These are phyloP conservation scores for Prionailurus bengalensis DNA, from an alignment of 2,113 vertebrate species.

Conservation along the genomic window DNA sequence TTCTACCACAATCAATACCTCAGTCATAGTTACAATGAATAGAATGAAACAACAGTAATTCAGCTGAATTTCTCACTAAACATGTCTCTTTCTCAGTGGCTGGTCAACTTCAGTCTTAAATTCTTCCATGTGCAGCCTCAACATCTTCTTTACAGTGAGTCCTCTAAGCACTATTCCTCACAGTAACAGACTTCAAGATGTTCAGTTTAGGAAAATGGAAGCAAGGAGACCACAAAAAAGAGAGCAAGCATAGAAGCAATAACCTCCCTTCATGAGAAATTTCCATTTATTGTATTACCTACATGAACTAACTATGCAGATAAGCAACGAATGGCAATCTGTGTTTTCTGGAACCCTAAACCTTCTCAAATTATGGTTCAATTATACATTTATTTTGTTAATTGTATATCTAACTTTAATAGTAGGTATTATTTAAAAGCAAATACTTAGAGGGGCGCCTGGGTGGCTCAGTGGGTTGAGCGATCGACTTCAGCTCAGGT, in stretches of 20 bases:
- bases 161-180: not conserved
- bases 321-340: not conserved
- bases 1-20: not conserved
- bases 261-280: not conserved
- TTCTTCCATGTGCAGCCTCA: not conserved
- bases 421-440: not conserved
- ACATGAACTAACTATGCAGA: not conserved
- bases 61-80: not conserved
- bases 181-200: constrained; percentile 29
- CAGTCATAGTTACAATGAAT: not conserved
- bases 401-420: not conserved
- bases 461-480: too few relatives aligned
- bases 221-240: not conserved
- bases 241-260: not conserved
- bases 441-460: not conserved
- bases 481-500: too few relatives aligned
- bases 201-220: constrained; percentile 8
- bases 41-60: not conserved
- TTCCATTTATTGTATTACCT: not conserved
- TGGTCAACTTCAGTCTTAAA: constrained; percentile 10
- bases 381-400: not conserved
- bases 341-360: not conserved
- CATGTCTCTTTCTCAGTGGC: not conserved
- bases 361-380: not conserved
- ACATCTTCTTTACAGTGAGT: not conserved